phyloP scores from a whole-genome alignment of 2,113 vertebrate genomes.

The Neoarius graeffei region DNA sequence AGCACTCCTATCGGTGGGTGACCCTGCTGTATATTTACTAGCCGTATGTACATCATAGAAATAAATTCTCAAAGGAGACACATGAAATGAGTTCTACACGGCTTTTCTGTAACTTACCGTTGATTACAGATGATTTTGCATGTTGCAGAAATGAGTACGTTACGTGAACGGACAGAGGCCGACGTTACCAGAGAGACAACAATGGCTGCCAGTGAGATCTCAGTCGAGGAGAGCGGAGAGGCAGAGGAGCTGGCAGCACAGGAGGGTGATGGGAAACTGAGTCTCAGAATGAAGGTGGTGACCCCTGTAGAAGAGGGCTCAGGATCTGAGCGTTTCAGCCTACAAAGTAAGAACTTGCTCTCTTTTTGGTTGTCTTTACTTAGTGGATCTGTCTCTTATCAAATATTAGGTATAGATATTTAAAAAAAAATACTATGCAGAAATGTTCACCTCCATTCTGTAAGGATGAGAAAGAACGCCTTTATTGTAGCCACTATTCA shows the following conservation, averaged over 20 bases:
- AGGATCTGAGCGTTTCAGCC: slow-evolving; percentile 82
- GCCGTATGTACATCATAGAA: not conserved
- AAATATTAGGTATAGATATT: not conserved
- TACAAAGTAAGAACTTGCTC: slow-evolving; percentile 84
- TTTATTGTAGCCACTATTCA: not conserved
- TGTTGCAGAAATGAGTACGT: slow-evolving; percentile 77
- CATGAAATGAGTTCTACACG: not conserved
- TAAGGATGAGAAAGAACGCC: no score
- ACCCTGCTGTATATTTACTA: not conserved
- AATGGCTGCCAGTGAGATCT: slow-evolving; percentile 73
- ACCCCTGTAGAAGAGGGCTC: slow-evolving; percentile 85
- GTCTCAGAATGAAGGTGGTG: slow-evolving; percentile 87
- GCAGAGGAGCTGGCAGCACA: slow-evolving; percentile 50
- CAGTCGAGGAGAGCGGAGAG: slow-evolving; percentile 68
- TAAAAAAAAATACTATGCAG: not conserved
- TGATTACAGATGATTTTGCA: not conserved
- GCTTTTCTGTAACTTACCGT: not conserved
- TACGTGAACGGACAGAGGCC: slow-evolving; percentile 73
- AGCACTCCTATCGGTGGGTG: slow-evolving; percentile 94
- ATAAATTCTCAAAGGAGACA: not conserved
- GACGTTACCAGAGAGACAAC: slow-evolving; percentile 77
- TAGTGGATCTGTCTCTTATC: no score
- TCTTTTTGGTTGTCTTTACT: not conserved
- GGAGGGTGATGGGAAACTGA: slow-evolving; percentile 79
- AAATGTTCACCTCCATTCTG: no score